These are phyloP conservation scores for Marmota monax DNA, from an alignment of 2,113 vertebrate species.

Conservation along the genomic window DNA sequence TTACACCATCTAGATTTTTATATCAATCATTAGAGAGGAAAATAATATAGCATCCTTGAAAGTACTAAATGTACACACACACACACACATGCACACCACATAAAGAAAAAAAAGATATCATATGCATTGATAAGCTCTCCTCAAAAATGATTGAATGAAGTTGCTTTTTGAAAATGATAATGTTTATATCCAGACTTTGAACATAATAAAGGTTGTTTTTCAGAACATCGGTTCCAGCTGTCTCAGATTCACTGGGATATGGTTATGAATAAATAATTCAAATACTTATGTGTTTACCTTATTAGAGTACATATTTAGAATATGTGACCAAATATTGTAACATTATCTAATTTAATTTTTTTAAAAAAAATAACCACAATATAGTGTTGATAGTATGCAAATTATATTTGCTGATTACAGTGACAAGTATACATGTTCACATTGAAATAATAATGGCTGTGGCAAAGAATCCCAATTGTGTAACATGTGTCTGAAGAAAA, in stretches of 20 bases:
- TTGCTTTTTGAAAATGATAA: neutral
- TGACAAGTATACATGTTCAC: neutral
- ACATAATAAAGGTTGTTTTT: neutral
- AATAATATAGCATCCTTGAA: neutral
- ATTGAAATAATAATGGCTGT: slow-evolving; percentile 7
- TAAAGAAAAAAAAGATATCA: neutral
- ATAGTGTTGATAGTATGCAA: neutral
- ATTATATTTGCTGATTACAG: no score
- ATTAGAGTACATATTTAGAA: neutral
- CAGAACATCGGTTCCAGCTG: neutral
- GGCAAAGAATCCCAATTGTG: slow-evolving; percentile 50
- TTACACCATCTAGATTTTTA: neutral
- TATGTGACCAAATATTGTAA: neutral
- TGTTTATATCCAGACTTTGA: neutral
- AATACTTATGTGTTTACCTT: neutral
- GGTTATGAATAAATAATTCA: neutral
- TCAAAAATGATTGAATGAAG: neutral
- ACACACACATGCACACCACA: neutral
- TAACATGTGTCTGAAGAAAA: slow-evolving; percentile 33
- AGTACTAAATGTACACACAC: neutral
- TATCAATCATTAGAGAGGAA: neutral
- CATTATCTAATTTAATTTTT: neutral
- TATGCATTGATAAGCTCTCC: neutral
- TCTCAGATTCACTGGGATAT: neutral
- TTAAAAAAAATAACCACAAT: neutral